Percentiles rank a stretch among this genome's conserved stretches.
Evolutionary conservation across 1,140 invertebrate genomes (phyloP).

Genomic region (Caenorhabditis briggsae): DNA sequence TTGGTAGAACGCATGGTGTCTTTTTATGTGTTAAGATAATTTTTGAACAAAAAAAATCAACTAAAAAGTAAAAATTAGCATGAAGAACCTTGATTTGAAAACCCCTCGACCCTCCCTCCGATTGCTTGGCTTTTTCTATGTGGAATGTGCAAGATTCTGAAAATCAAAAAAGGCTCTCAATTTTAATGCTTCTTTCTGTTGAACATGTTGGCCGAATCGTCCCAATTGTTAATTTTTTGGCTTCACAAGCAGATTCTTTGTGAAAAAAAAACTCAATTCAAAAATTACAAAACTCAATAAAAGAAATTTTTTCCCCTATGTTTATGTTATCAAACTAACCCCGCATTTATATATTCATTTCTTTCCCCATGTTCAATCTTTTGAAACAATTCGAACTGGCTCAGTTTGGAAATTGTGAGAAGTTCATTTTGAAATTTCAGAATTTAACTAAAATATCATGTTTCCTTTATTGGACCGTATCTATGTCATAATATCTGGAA

Average conservation of each 20-base stretch:
- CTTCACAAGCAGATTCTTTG: neutral
- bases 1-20: constrained; percentile 17
- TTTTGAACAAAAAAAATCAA: neutral
- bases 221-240: neutral
- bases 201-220: neutral
- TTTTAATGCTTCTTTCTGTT: neutral
- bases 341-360: constrained; percentile 25
- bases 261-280: neutral
- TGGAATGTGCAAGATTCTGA: constrained; percentile 13
- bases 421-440: neutral
- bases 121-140: constrained; percentile 60
- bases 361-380: neutral
- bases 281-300: neutral
- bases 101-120: neutral
- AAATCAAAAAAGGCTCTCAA: neutral
- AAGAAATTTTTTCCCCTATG: neutral
- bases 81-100: neutral
- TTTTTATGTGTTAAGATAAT: neutral
- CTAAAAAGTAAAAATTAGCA: neutral
- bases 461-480: neutral
- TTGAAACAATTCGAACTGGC: neutral
- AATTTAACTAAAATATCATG: too few species aligned
- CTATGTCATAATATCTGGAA: neutral
- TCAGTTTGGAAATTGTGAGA: constrained; percentile 6
- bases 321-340: constrained; percentile 33